Evolutionary conservation across 2,888 invertebrate genomes (phyloP).

Genomic region (Kryphioiulus occultus): DNA sequence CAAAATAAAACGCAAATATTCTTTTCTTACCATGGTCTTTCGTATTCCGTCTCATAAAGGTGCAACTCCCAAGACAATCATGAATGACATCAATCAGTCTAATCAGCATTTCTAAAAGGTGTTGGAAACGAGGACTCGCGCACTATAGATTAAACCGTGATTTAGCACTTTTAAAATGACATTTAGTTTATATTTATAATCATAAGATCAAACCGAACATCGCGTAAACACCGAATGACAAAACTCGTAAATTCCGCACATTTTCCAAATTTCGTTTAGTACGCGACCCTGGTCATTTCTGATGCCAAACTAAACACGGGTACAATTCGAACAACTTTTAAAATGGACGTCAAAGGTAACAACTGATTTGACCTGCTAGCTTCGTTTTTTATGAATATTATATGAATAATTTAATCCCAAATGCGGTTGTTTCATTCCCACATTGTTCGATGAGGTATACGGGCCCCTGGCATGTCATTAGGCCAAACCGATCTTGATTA

Average conservation of each 20-base stretch:
- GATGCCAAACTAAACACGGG: neutral
- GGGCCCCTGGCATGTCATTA: neutral
- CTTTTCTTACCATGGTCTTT: too few species aligned
- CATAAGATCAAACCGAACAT: neutral
- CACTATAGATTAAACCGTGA: too few species aligned
- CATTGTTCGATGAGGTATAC: neutral
- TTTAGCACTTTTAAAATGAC: too few species aligned
- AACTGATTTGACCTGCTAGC: too few species aligned
- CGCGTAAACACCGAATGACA: neutral
- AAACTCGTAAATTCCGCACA: neutral
- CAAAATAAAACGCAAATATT: too few species aligned
- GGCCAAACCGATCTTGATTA: neutral
- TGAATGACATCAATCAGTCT: too few species aligned
- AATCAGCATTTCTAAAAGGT: too few species aligned
- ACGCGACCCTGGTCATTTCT: neutral
- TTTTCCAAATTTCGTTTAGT: neutral
- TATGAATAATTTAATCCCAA: neutral
- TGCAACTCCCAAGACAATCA: too few species aligned
- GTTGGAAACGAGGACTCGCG: too few species aligned
- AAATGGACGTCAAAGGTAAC: conserved; percentile 13
- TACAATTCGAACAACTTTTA: neutral
- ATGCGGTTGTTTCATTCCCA: neutral
- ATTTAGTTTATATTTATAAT: too few species aligned
- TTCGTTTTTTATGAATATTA: neutral
- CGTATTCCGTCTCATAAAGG: too few species aligned